Evolutionary conservation across 2,888 invertebrate species (phyloP).

Genomic region (Drosophila phalerata): DNA sequence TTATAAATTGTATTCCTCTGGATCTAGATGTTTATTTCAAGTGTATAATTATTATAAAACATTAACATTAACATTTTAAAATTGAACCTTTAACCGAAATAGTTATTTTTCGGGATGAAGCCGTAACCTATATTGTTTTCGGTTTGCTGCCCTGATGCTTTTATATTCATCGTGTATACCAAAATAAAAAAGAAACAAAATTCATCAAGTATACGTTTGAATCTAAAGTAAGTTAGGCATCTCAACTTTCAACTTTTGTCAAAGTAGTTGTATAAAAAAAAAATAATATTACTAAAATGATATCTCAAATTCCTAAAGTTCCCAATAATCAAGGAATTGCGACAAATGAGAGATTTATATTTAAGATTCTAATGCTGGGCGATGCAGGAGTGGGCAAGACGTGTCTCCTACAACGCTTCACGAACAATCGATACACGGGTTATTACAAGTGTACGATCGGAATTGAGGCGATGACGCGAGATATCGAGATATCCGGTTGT

Average conservation of each 20-base stretch:
- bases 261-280: neutral
- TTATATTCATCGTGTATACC: neutral
- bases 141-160: no score
- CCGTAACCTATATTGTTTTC: no score
- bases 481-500: slow-evolving; percentile 99
- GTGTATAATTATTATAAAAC: no score
- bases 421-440: slow-evolving; percentile 99
- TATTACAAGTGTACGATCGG: slow-evolving; percentile 99
- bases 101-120: no score
- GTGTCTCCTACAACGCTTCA: slow-evolving; percentile 98
- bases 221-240: no score
- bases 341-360: neutral
- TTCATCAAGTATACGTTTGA: neutral
- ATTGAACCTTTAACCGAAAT: no score
- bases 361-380: slow-evolving; percentile 98
- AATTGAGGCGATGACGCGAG: slow-evolving; percentile 98
- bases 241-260: neutral
- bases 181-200: neutral
- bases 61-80: no score
- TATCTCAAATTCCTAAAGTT: neutral
- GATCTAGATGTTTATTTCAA: no score
- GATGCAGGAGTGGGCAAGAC: slow-evolving; percentile 99
- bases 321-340: neutral
- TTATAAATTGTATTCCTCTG: no score
- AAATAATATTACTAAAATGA: neutral